These are phyloP conservation scores for Palythoa grandiflora DNA, from an alignment of 92 coral and sea anemone species.

Conservation along the genomic window DNA sequence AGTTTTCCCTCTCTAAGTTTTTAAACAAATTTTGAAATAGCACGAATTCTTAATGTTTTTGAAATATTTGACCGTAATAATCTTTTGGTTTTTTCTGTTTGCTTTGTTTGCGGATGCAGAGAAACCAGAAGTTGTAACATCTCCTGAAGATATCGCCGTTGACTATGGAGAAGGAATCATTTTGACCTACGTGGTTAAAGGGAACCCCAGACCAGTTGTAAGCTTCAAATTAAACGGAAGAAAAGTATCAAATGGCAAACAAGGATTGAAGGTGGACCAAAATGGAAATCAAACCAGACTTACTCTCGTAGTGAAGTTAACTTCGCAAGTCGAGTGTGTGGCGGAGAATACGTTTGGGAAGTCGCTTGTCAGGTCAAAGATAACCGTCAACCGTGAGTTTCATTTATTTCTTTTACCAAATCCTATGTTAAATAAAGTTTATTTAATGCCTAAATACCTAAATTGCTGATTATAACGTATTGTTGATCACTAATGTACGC, in stretches of 20 bases:
- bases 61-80: not conserved
- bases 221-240: constrained; percentile 26
- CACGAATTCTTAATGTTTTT: constrained; percentile 2
- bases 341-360: constrained; percentile 10
- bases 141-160: not conserved
- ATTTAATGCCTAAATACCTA: not conserved
- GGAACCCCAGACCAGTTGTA: constrained; percentile 25
- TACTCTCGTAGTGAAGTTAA: constrained; percentile 13
- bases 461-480: too few relatives aligned
- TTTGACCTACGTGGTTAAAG: constrained; percentile 10
- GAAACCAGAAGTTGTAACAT: not conserved
- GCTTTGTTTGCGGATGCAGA: constrained; percentile 10
- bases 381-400: constrained; percentile 31
- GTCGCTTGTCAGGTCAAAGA: not conserved
- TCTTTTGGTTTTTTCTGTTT: not conserved
- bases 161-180: constrained; percentile 21
- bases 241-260: not conserved
- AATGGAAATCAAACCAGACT: not conserved
- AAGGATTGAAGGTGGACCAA: not conserved
- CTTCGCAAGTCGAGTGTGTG: constrained; percentile 29
- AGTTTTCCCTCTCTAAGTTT: not conserved
- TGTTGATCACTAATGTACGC: too few relatives aligned
- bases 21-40: not conserved
- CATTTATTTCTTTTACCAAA: not conserved
- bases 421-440: not conserved